phyloP scores from a whole-genome alignment of 1,140 invertebrate species.

The Lordiphosa collinella region DNA sequence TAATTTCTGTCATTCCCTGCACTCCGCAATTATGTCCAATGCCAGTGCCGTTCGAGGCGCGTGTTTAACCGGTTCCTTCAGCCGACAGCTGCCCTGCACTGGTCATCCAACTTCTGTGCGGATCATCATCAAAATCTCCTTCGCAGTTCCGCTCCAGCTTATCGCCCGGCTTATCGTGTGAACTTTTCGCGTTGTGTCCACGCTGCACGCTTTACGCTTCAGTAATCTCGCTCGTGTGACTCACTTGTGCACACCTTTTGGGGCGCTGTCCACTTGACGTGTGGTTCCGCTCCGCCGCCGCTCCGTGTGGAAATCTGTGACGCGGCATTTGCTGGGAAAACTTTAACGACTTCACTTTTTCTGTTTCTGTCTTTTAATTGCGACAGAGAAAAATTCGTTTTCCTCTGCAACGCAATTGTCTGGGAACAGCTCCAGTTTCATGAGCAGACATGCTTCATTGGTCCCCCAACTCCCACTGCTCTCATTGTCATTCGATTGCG shows the following conservation, averaged over 20 bases:
- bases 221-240: constrained; percentile 40
- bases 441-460: constrained; percentile 69
- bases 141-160: constrained; percentile 7
- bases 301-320: constrained; percentile 64
- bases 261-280: constrained; percentile 61
- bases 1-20: constrained; percentile 17
- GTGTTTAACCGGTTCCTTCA: constrained; percentile 36
- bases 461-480: constrained; percentile 11
- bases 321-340: constrained; percentile 69
- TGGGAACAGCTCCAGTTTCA: constrained; percentile 63
- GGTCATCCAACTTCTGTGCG: too few species aligned
- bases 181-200: constrained; percentile 40
- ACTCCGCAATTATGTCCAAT: too few species aligned
- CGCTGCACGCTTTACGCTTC: constrained; percentile 62
- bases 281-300: constrained; percentile 57
- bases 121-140: background rate
- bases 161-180: constrained; percentile 46
- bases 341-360: constrained; percentile 44
- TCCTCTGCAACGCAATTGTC: constrained; percentile 47
- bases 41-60: constrained; percentile 16
- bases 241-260: constrained; percentile 45
- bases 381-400: constrained; percentile 64
- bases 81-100: constrained; percentile 14
- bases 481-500: constrained; percentile 67
- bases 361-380: constrained; percentile 51